Evolutionary conservation across 2,113 vertebrate genomes (phyloP).

Genomic region (Cavia aperea): DNA sequence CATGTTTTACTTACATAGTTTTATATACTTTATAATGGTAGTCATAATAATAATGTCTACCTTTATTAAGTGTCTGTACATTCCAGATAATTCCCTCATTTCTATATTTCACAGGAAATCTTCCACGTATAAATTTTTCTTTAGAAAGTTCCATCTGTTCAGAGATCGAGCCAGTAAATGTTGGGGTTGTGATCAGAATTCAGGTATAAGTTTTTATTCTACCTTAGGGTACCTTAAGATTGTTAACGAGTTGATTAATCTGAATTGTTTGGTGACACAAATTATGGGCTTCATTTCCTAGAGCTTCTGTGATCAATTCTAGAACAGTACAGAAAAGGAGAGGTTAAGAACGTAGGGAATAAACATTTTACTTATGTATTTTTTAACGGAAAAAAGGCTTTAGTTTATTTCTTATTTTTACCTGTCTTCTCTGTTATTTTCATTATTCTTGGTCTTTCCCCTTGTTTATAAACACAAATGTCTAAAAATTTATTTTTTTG

Average conservation of each 20-base stretch:
- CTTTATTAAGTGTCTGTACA: neutral
- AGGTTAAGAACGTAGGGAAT: too few species aligned
- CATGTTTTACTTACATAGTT: constrained; percentile 4
- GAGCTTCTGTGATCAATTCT: neutral
- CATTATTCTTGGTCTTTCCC: neutral
- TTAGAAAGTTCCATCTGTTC: neutral
- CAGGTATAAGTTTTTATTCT: neutral
- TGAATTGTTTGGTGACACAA: neutral
- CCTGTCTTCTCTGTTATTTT: neutral
- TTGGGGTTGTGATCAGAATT: neutral
- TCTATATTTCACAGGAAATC: neutral
- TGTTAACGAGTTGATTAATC: neutral
- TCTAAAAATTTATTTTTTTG: neutral
- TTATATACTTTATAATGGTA: neutral
- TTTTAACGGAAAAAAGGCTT: neutral
- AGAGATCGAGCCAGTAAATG: neutral
- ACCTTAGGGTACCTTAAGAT: neutral
- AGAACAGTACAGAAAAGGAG: neutral
- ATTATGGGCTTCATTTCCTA: neutral
- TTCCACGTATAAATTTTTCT: neutral
- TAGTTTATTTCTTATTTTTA: neutral
- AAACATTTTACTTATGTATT: neutral
- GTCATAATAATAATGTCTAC: neutral
- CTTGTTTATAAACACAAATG: neutral
- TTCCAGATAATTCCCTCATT: neutral